Evolutionary conservation across 2,888 invertebrate species (phyloP), one percentile per base, ranked within the genome.

Genomic region (Tetragonula carbonaria): DNA sequence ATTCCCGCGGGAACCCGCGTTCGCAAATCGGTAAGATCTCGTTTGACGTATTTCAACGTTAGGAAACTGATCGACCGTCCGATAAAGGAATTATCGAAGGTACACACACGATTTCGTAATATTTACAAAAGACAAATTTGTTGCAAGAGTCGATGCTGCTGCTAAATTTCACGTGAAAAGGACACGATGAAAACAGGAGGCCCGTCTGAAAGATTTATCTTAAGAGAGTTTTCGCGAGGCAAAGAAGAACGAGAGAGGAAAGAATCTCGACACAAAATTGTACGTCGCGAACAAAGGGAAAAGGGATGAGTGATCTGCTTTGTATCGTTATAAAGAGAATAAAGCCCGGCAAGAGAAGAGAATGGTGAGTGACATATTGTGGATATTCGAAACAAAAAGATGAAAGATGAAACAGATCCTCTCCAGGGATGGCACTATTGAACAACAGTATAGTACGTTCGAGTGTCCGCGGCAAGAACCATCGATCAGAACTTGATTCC

Each of bases 331-430:
- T 77, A 86, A 86, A 88, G 88, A 76, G 88, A 88, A 88, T 85
- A 88, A 88, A 87, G 85, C 78, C 78, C 80, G 73, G 33, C 59
- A 38, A 28, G 50, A 28, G 78, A 78, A 66, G 76, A 80, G 70
- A 57, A 45, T 21, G 74, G 74, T 57, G 78, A 78, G 79, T 80
- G 86, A 87, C 78, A 88, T 86, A 89, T 87, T 80, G 86, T 87
- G 84, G 86, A 88, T 82, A 89, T 89, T 86, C 81, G 87, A 87
- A 86, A 88, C 88, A 90, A 86, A 88, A 81, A 84, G 80, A 71
- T 65, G 66, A 74, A 74, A 78, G 74, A 74, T 72, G 77, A 77
- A 78, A 78, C 71, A 28, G 76, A 72, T 66, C 66, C 87, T 78
- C 82, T 77, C 78, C 38, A 68, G 68, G 68, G 80, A 85, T 66